phyloP scores from a whole-genome alignment of 2,888 invertebrate species.

The Oithona nana region DNA sequence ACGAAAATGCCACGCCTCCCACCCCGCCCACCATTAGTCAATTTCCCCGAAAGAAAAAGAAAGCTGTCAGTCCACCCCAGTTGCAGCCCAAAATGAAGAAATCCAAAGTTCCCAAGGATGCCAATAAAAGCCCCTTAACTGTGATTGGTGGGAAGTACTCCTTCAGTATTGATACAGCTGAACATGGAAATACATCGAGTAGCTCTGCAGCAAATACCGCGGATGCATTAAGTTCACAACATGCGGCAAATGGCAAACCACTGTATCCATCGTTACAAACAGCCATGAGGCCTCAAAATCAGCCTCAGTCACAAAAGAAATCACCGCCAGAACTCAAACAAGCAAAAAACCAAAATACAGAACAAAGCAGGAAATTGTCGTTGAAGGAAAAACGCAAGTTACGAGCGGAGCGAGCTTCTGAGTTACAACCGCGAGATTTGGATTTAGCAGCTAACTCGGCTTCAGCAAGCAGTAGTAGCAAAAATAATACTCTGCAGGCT shows the following conservation, averaged over 20 bases:
- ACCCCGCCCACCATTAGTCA: neutral
- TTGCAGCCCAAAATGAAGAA: neutral
- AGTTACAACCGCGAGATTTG: conserved; percentile 1
- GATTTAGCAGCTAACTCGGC: neutral
- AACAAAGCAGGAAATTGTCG: conserved; percentile 6
- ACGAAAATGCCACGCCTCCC: conserved; percentile 11
- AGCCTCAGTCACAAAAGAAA: neutral
- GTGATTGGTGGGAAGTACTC: conserved; percentile 16
- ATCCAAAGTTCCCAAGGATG: neutral
- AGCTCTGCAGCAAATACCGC: neutral
- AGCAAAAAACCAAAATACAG: neutral
- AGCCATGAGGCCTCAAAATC: neutral
- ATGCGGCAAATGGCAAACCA: neutral
- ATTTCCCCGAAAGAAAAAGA: neutral
- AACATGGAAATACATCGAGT: neutral
- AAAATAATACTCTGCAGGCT: neutral
- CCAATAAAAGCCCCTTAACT: conserved; percentile 5
- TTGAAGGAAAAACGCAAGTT: conserved; percentile 17
- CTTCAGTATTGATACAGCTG: neutral
- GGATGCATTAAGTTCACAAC: neutral
- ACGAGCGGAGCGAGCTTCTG: conserved; percentile 10
- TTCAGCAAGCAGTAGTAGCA: neutral
- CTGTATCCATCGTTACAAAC: neutral
- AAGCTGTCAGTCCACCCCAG: neutral
- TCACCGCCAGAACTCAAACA: neutral